Conservation (phyloP, 1,140 invertebrate genomes). For the Anoplophora glabripennis region DNA sequence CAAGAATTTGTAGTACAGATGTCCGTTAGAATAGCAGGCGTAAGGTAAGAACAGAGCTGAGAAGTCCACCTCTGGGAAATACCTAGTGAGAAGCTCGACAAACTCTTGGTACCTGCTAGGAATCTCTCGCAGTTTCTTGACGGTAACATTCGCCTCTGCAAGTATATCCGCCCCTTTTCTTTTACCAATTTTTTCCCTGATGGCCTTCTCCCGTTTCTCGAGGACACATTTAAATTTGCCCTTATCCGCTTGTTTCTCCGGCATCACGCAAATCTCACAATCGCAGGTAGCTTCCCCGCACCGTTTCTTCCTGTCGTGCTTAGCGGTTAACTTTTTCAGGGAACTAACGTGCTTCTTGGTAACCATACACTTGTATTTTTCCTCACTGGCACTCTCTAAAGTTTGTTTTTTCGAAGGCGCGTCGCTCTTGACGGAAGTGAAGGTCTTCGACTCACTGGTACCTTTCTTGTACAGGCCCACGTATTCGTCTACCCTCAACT, state of each 20-base stretch:
- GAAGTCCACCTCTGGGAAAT: conserved; percentile 40
- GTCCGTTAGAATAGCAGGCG: conserved; percentile 36
- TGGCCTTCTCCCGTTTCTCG: not conserved
- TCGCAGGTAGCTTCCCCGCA: not conserved
- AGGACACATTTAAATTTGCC: not conserved
- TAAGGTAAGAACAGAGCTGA: conserved; percentile 33
- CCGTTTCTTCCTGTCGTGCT: not conserved
- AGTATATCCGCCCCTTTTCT: too few species aligned
- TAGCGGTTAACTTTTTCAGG: too few species aligned
- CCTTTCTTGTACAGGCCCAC: too few species aligned
- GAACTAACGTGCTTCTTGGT: too few species aligned
- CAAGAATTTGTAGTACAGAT: conserved; percentile 36
- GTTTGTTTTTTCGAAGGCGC: not conserved
- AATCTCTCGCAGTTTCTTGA: conserved; percentile 21
- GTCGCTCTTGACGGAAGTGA: not conserved
- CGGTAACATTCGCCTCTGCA: not conserved
- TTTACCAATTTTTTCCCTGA: too few species aligned
- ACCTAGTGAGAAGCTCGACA: conserved; percentile 31
- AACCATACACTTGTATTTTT: not conserved
- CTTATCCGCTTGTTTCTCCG: not conserved
- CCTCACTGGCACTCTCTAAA: not conserved
- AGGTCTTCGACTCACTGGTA: too few species aligned
- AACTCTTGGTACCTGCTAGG: conserved; percentile 31
- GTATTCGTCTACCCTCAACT: too few species aligned
- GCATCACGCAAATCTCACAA: not conserved